Evolutionary conservation across 2,888 invertebrate species (phyloP), one percentile per base, ranked within the genome.

Genomic region (Belgica antarctica): DNA sequence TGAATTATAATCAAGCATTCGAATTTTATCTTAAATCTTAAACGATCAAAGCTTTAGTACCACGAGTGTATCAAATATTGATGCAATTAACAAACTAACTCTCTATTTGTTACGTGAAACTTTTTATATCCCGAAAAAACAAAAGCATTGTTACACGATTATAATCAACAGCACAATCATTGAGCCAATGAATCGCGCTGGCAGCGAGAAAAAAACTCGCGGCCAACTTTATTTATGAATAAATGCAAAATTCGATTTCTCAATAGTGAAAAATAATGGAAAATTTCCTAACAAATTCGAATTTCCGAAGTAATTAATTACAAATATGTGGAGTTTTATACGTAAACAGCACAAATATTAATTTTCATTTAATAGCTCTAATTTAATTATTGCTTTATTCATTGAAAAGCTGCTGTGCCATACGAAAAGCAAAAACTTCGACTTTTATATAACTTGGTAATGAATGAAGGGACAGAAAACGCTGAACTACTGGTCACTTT

Each of bases 241-340:
- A 66, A 66, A 47, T 66, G 47, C 66, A 66, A 66, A 66, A 47
- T 66, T 66, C 66, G 52, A 66, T 66, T 66, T 28, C 52, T 47
- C 52, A 47, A 66, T 66, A 52, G 24, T 34, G 41, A 41, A 47
- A 27, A 46, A 66, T 46, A 65, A 46, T 34, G 47, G 36, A 66
- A 66, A 66, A 25, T 47, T 66, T 66, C 47, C 66, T n/a, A 41
- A 41, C 41, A 15, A 41, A 41, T 41, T 12, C 41, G n/a, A 41
- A 41, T 41, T 41, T 41, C 34, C 52, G 17, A 57, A 31, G 34
- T 68, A 47, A 52, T 57, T 57, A 57, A 31, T 68, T 65, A 22
- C 65, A 41, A 65, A 65, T 65, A 65, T 47, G 46, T 34, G 25
- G 15, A 59, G 41, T 15, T n/a, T n/a, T n/a, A 15, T 41, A 41